phyloP scores from a whole-genome alignment of 2,888 invertebrate species.

The Andrena hattorfiana region DNA sequence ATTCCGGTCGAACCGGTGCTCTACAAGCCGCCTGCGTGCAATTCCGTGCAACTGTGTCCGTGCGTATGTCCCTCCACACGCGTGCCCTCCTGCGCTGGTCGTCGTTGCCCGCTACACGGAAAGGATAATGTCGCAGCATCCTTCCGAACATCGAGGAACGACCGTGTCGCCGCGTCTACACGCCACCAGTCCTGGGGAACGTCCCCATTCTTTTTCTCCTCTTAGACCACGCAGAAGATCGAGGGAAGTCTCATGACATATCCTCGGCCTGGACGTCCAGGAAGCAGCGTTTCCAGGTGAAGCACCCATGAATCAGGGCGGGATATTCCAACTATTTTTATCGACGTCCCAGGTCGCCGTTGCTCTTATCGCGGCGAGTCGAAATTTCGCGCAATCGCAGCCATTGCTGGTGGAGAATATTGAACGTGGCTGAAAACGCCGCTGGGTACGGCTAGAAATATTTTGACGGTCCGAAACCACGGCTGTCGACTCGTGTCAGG shows the following conservation, averaged over 20 bases:
- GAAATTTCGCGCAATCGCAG: constrained; percentile 43
- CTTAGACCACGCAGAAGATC: constrained; percentile 19
- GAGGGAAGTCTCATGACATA: constrained; percentile 27
- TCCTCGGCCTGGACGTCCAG: constrained; percentile 27
- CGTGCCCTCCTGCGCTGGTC: constrained; percentile 39
- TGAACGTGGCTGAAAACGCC: constrained; percentile 6
- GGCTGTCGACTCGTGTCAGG: constrained; percentile 43
- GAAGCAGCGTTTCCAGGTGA: constrained; percentile 15
- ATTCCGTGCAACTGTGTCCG: constrained; percentile 30
- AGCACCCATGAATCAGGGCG: constrained; percentile 16
- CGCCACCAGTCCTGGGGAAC: constrained; percentile 40
- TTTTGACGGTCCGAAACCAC: constrained; percentile 58
- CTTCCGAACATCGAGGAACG: constrained; percentile 67
- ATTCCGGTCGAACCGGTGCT: constrained; percentile 82
- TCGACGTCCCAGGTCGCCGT: not conserved
- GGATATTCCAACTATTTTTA: constrained; percentile 33
- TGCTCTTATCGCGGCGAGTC: constrained; percentile 24
- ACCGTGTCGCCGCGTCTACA: constrained; percentile 67
- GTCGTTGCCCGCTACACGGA: constrained; percentile 60
- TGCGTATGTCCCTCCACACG: constrained; percentile 48
- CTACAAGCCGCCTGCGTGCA: constrained; percentile 52
- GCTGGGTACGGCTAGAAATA: constrained; percentile 34
- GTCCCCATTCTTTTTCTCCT: constrained; percentile 1
- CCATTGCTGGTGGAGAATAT: constrained; percentile 25
- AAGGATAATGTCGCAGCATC: constrained; percentile 74